Evolutionary conservation across 2,797 vertebrate species (phyloP), one percentile per base, ranked within the genome.

Genomic region (Muscicapa striata): DNA sequence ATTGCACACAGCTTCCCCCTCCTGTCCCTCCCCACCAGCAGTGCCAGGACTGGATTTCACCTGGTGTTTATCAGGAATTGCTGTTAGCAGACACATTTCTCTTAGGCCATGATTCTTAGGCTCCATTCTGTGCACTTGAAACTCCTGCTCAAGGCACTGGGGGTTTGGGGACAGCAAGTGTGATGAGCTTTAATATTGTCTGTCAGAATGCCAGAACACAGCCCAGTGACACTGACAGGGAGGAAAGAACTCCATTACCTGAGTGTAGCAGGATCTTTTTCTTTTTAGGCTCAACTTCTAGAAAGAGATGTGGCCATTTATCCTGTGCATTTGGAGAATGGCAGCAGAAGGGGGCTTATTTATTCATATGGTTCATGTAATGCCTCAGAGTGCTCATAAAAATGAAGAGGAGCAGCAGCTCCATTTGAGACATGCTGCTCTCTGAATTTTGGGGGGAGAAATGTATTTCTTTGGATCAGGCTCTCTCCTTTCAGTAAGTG

Each of bases 161-260:
- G 78, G 74, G 52, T 77, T 19, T 74, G 86, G 88, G 84, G 77
- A 32, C 55, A 87, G 76, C 46, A 38, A 79, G 46, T 67, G 73
- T 90, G 79, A 79, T 17, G 92, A 89, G 70, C 67, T 79, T 89
- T 82, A 63, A 86, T 80, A 26, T 17, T 64, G 70, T 27, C 77
- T 93, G 74, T 74, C 88, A 89, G 68, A 15, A 7, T 9, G 36
- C 34, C 84, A 95, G 87, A 92, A 18, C 38, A 82, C 48, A 62
- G 30, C 6, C 77, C 67, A 1, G 5, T 13, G 49, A 9, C 69
- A 46, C 30, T 80, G 70, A 64, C 46, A 57, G 2, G 43, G 81
- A 76, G 84, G 86, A 89, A 95, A 84, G 48, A 77, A 72, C 75
- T 91, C 84, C 72, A 61, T 94, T 55, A 85, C 54, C 45, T 1